Base-by-base conservation (phyloP, 2,888 invertebrate species). In the Anarsia innoxiella region DNA sequence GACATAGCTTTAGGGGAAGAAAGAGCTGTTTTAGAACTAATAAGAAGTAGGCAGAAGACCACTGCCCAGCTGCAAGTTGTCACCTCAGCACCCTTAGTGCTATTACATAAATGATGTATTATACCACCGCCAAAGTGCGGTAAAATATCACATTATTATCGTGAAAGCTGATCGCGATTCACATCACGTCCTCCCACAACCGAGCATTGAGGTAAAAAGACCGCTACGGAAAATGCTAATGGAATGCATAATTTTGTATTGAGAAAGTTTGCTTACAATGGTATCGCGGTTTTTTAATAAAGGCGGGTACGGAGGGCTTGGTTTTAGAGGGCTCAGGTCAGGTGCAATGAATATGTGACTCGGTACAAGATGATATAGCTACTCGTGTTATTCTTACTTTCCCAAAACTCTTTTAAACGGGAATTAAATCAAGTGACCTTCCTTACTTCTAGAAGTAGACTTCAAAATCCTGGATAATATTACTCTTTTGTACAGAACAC, bases 71-170 rank as follows among this genome's bases (percentile, higher is more conserved):
- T 19, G 19, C n/a, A 25, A 25, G 25, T 25, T 25, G 25, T 25
- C 25, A n/a, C n/a, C n/a, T 25, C 25, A n/a, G 25, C n/a, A n/a
- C 4, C 4, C 25, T 25, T 25, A 9, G 25, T 25, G 5, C 25
- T 23, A 23, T 35, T 23, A 37, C 31, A 37, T 37, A 37, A 37
- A 31, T 31, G 37, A 37, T 37, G 31, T 26, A 26, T 37, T 29
- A 31, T 26, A 36, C 8, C 25, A 30, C 13, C 15, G 31, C 15
- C 31, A 25, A 25, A 31, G 37, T 37, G 37, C 31, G 31, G 30
- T 39, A 36, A 51, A 49, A 56, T 53, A 60, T 54, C 56, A 49
- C 56, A 56, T 56, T 54, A 56, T 51, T 52, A 53, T 49, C 50
- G 48, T 39, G 41, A 48, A 32, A 46, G 45, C 41, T 45, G 40